phyloP scores from a whole-genome alignment of 2,797 vertebrate genomes.

The Bufotes viridis region DNA sequence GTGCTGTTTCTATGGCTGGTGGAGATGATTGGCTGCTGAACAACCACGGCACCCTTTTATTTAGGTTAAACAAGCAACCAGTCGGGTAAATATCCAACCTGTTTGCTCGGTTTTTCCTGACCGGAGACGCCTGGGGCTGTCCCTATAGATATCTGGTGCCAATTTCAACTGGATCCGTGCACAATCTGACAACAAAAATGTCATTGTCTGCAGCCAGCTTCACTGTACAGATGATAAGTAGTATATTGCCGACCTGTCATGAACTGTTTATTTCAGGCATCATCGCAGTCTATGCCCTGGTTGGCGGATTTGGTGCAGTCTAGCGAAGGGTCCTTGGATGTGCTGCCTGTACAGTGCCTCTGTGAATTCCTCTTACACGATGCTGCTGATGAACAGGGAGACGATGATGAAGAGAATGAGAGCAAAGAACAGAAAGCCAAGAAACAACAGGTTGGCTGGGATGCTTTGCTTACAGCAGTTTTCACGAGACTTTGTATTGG shows the following conservation, averaged over 20 bases:
- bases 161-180: too few relatives aligned
- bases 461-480: background rate
- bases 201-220: background rate
- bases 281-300: slow-evolving; percentile 99
- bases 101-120: background rate
- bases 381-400: slow-evolving; percentile 88
- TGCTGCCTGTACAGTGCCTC: slow-evolving; percentile 95
- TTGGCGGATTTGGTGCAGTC: slow-evolving; percentile 96
- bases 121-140: too few relatives aligned
- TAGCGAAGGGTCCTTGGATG: slow-evolving; percentile 95
- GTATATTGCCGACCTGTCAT: too few relatives aligned
- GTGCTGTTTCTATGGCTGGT: background rate
- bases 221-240: background rate
- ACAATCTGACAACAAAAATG: background rate
- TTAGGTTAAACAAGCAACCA: background rate
- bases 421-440: slow-evolving; percentile 95
- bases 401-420: slow-evolving; percentile 93
- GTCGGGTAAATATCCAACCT: background rate
- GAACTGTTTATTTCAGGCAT: slow-evolving; percentile 77
- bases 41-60: background rate
- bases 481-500: too few relatives aligned
- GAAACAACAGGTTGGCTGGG: slow-evolving; percentile 82
- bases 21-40: background rate
- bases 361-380: slow-evolving; percentile 98
- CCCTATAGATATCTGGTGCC: background rate